Conservation (phyloP, 2,888 invertebrate genomes). For the Sarcophaga rosellei region DNA sequence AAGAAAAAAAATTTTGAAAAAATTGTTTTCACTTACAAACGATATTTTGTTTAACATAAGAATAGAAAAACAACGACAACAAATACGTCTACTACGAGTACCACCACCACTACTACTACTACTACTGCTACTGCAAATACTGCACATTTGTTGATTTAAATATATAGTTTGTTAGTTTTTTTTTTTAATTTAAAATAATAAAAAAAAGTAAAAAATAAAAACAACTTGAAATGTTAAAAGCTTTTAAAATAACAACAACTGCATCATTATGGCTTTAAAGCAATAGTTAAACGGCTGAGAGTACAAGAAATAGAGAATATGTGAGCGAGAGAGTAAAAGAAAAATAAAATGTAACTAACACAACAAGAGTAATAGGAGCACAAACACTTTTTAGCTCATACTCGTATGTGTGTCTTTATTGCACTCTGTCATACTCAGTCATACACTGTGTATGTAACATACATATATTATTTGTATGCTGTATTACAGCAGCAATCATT, state of each 20-base stretch:
- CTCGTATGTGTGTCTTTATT: neutral
- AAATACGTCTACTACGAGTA: no score
- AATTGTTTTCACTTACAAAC: constrained; percentile 45
- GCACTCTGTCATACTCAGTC: constrained; percentile 21
- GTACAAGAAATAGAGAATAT: no score
- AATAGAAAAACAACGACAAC: constrained; percentile 25
- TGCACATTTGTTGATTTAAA: constrained; percentile 3
- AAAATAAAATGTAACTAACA: constrained; percentile 37
- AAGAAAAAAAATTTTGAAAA: neutral
- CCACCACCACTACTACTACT: no score
- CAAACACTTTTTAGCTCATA: constrained; percentile 39
- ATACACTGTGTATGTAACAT: neutral
- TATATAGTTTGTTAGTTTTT: constrained; percentile 12
- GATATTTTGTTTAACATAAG: constrained; percentile 36
- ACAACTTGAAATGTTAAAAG: constrained; percentile 61
- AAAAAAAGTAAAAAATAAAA: constrained; percentile 5
- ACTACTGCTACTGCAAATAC: no score
- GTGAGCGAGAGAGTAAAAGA: constrained; percentile 27
- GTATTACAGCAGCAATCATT: constrained; percentile 42
- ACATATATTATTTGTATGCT: constrained; percentile 30
- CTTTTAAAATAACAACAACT: constrained; percentile 56
- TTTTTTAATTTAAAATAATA: neutral
- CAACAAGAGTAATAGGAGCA: constrained; percentile 40
- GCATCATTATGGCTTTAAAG: constrained; percentile 50
- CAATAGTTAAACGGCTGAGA: constrained; percentile 13